These are phyloP conservation scores for Sternotherus odoratus DNA, from an alignment of 2,797 vertebrate genomes.

Conservation along the genomic window DNA sequence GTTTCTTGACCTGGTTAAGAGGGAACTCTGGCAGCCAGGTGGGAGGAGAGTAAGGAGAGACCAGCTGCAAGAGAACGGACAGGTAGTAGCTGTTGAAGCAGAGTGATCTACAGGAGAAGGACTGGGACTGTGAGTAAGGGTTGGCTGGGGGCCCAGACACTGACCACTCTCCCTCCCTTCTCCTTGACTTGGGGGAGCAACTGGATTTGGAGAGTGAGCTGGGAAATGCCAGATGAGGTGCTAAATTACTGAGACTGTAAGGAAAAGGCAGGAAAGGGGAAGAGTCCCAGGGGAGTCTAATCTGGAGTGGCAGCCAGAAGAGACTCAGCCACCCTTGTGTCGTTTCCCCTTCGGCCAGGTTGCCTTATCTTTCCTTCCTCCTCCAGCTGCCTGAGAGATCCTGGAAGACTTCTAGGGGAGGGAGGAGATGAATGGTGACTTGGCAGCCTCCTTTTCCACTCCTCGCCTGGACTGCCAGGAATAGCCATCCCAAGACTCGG, in stretches of 20 bases:
- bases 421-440: background rate
- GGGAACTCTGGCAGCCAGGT: background rate
- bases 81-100: background rate
- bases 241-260: background rate
- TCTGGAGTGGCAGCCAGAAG: background rate
- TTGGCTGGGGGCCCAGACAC: background rate
- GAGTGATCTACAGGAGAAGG: background rate
- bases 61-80: background rate
- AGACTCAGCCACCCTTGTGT: background rate
- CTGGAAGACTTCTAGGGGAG: background rate
- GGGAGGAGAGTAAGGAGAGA: background rate
- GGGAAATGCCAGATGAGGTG: background rate
- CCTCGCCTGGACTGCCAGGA: background rate
- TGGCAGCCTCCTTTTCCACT: background rate
- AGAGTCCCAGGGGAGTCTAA: background rate
- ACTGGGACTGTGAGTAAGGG: background rate
- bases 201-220: background rate
- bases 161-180: background rate
- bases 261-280: background rate
- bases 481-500: background rate
- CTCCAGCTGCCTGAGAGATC: background rate
- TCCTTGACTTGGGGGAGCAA: background rate
- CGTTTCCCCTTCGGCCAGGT: background rate
- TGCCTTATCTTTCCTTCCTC: background rate
- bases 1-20: no score